phyloP scores from a whole-genome alignment of 2,797 vertebrate genomes.

The Allobates femoralis region DNA sequence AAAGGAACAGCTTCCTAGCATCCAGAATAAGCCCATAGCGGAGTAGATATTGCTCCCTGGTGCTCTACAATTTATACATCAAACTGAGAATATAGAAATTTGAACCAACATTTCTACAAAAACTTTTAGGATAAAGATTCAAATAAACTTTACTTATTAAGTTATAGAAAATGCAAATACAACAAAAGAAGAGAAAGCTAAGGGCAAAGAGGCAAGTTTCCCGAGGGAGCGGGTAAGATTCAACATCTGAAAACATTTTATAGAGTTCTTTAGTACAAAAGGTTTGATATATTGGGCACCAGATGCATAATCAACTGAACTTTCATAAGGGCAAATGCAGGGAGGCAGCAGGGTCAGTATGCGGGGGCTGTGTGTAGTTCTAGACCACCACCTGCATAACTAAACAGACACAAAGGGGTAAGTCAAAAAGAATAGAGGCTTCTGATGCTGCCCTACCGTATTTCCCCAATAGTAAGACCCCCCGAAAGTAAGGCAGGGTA shows the following conservation, averaged over 20 bases:
- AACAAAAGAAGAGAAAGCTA: not conserved
- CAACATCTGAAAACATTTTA: too few relatives aligned
- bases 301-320: not conserved
- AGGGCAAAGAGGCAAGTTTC: not conserved
- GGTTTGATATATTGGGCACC: too few relatives aligned
- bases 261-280: too few relatives aligned
- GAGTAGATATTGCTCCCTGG: not conserved
- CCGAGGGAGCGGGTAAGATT: too few relatives aligned
- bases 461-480: too few relatives aligned
- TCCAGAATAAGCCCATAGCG: not conserved
- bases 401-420: not conserved
- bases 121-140: not conserved
- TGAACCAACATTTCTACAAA: not conserved
- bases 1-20: not conserved
- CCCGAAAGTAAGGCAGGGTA: too few relatives aligned
- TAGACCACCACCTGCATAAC: not conserved
- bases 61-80: not conserved
- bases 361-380: not conserved
- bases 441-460: too few relatives aligned
- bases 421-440: too few relatives aligned
- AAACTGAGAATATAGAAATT: not conserved
- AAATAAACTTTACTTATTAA: not conserved
- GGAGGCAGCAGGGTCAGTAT: not conserved
- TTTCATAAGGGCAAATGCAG: not conserved
- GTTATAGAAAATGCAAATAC: not conserved